These are phyloP conservation scores for Natator depressus DNA, from an alignment of 2,113 vertebrate genomes.

Conservation along the genomic window DNA sequence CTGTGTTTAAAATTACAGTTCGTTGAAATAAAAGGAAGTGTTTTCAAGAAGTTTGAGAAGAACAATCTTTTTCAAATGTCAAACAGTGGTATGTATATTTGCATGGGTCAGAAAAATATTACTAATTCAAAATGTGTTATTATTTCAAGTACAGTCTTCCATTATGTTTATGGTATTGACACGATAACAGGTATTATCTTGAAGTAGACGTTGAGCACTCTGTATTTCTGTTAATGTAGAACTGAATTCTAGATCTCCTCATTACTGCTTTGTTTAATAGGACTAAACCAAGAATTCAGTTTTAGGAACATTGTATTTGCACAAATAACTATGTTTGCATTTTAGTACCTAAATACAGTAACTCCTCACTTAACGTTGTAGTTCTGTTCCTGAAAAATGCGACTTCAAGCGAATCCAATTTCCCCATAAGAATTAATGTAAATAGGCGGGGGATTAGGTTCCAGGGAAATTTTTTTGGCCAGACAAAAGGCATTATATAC, in stretches of 20 bases:
- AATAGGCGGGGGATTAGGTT: too few relatives aligned
- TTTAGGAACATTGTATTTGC: not conserved
- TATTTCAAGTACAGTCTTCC: not conserved
- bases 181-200: not conserved
- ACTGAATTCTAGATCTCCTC: not conserved
- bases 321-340: not conserved
- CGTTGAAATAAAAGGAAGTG: conserved; percentile 99
- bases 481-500: too few relatives aligned
- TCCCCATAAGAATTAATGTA: too few relatives aligned
- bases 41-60: conserved; percentile 99
- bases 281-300: not conserved
- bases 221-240: not conserved
- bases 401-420: too few relatives aligned
- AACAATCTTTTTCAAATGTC: conserved; percentile 99
- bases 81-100: conserved; percentile 90
- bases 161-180: not conserved
- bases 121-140: not conserved
- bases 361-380: too few relatives aligned
- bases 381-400: too few relatives aligned
- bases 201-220: not conserved
- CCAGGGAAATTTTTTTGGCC: too few relatives aligned
- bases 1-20: conserved; percentile 85
- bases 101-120: not conserved
- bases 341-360: not conserved
- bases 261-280: not conserved